phyloP scores from a whole-genome alignment of 2,113 vertebrate genomes.

The Diadophis punctatus region DNA sequence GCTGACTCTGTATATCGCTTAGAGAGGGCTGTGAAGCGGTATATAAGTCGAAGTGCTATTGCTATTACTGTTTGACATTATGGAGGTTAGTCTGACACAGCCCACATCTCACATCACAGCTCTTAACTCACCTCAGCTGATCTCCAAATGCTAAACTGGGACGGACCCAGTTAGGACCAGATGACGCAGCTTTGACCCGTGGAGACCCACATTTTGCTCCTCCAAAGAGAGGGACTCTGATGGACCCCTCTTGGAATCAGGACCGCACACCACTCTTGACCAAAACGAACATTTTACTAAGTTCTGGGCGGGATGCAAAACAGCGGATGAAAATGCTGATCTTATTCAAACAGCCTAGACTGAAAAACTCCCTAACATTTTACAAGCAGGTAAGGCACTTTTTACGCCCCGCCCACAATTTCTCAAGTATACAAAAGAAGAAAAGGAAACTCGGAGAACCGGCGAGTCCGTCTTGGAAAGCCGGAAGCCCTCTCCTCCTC shows the following conservation, averaged over 20 bases:
- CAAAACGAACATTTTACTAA: background rate
- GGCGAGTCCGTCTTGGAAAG: background rate
- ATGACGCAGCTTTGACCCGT: background rate
- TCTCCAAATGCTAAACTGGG: background rate
- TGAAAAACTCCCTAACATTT: background rate
- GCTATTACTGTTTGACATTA: background rate
- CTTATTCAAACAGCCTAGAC: background rate
- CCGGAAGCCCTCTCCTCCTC: background rate
- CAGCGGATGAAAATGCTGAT: background rate
- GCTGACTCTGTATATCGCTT: no score
- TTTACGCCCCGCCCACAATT: background rate
- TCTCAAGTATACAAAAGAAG: background rate
- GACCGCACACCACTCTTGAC: background rate
- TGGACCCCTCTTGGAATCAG: background rate
- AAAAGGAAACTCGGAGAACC: background rate
- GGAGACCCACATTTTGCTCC: background rate
- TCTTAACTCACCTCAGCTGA: background rate
- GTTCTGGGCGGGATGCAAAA: background rate
- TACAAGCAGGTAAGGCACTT: background rate
- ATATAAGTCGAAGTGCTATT: no score
- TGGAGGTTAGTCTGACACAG: background rate
- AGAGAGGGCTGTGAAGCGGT: no score
- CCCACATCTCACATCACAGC: background rate
- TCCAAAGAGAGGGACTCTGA: background rate
- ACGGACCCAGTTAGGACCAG: background rate